Evolutionary conservation across 2,888 invertebrate genomes (phyloP), one percentile per base, ranked within the genome.

Genomic region (Leucophora obtusa): DNA sequence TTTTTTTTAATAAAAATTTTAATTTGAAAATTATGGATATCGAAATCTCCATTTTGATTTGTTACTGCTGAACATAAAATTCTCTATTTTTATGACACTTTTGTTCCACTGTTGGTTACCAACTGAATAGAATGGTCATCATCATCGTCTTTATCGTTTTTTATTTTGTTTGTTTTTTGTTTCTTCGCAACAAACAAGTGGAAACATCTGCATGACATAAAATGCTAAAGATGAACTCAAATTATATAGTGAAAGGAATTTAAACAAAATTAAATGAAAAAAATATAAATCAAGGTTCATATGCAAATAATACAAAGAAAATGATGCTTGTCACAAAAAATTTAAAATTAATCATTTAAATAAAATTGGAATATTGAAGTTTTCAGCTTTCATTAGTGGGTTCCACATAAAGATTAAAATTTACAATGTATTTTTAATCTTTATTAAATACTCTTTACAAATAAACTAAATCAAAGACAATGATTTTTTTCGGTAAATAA

Each of bases 141-240:
- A 15, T 24, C 24, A 15, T 54, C 10, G 11, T 15, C 24, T 15
- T 28, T 50, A 33, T 59, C 14, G 35, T n/a, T 28, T 10, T 63
- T 9, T 63, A 50, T 15, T 28, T 11, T 24, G 4, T 15, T 43
- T 28, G 3, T 28, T 28, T 7, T 28, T 38, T 28, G 21, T n/a
- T 50, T 28, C 18, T 21, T n/a, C 50, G 50, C 38, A 18, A 35
- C 21, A 21, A 35, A 70, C 60, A 70, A 60, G 70, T 60, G 60
- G 38, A 70, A 33, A 60, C 60, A 70, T 70, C 70, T 70, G 70
- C 59, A 60, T 60, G 53, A 53, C 35, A 60, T 38, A 51, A 60
- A 60, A 33, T 21, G 51, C 51, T 43, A 35, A 17, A 50, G 18
- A 43, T 51, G 6, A 60, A 70, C 53, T 38, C 11, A 51, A 47